A percentile compares a stretch with the other conserved stretches of the same genome.
Evolutionary conservation across 2,888 invertebrate species (phyloP).

Genomic region (Andrena bucephala): DNA sequence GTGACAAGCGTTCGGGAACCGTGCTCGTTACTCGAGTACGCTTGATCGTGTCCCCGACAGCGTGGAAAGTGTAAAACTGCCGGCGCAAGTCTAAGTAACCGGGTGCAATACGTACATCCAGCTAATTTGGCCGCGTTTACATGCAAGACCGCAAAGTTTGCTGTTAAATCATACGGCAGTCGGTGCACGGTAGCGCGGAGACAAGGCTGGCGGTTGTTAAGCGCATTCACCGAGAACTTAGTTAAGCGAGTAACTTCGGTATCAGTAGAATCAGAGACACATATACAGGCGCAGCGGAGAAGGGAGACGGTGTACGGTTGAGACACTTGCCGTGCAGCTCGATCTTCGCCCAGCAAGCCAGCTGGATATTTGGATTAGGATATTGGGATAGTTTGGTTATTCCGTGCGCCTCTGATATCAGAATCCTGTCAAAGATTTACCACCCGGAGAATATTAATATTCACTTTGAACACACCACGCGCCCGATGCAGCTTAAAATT

Average conservation of each 20-base stretch:
- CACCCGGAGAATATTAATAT: constrained; percentile 37
- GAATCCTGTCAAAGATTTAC: constrained; percentile 38
- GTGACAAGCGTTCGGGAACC: not conserved
- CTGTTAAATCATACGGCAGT: constrained; percentile 57
- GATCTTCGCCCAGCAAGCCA: constrained; percentile 17
- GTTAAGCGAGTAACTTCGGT: constrained; percentile 58
- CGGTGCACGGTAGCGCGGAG: constrained; percentile 21
- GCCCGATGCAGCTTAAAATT: constrained; percentile 35
- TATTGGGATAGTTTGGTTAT: constrained; percentile 51
- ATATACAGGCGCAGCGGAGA: not conserved
- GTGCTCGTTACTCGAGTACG: not conserved
- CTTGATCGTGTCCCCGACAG: not conserved
- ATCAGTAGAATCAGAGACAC: constrained; percentile 55
- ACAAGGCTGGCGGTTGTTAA: constrained; percentile 60
- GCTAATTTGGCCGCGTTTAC: constrained; percentile 63
- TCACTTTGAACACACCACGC: constrained; percentile 13
- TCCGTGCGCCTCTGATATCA: constrained; percentile 25
- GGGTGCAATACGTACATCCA: constrained; percentile 48
- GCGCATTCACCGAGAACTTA: constrained; percentile 58
- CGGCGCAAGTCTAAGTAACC: constrained; percentile 28
- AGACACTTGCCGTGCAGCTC: not conserved
- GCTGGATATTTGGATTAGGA: constrained; percentile 41
- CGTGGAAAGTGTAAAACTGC: constrained; percentile 21
- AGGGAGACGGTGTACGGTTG: not conserved
- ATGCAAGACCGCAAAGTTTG: constrained; percentile 57